Base-by-base conservation (phyloP, 2,888 invertebrate genomes). In the Prosapia bicincta region DNA sequence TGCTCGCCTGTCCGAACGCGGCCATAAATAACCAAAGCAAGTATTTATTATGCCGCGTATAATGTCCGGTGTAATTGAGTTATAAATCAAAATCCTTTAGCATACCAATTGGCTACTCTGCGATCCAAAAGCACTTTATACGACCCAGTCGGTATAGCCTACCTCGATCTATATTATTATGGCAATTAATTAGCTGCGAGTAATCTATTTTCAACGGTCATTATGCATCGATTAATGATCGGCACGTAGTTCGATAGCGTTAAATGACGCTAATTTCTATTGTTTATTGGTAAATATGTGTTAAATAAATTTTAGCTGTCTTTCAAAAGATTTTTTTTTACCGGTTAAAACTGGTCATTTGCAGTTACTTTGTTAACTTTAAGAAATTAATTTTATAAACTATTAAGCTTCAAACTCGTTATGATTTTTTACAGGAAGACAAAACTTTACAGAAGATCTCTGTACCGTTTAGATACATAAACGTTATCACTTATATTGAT, bases 61-160 rank as follows among this genome's bases (percentile, higher is more conserved):
- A 54, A 54, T 54, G 54, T 54, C 54, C n/a, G 25, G 54, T 76
- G 76, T 71, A 74, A 78, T 78, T 76, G 78, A 78, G 78, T 76
- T 77, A 74, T 78, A 78, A 78, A 78, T 78, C 77, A 73, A 54
- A 54, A 54, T 20, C 20, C 54, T 54, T 54, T 54, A 54, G 54
- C 5, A 54, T 54, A 54, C 20, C 54, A 54, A 54, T 54, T 54
- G 54, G 54, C 54, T 54, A 54, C 54, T 20, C n/a, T 20, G 13
- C 54, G 54, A 54, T 38, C 38, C 38, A 13, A 38, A 38, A 38
- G 15, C 13, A 54, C 20, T 20, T n/a, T 54, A 54, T 54, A 54
- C 20, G 3, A 20, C n/a, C 1, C 54, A 54, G 20, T 20, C 6
- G 5, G 30, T 30, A 9, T 5, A 30, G 20, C 54, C 20, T 54